Evolutionary conservation across 2,113 vertebrate genomes (phyloP).

Genomic region (Danio rerio): DNA sequence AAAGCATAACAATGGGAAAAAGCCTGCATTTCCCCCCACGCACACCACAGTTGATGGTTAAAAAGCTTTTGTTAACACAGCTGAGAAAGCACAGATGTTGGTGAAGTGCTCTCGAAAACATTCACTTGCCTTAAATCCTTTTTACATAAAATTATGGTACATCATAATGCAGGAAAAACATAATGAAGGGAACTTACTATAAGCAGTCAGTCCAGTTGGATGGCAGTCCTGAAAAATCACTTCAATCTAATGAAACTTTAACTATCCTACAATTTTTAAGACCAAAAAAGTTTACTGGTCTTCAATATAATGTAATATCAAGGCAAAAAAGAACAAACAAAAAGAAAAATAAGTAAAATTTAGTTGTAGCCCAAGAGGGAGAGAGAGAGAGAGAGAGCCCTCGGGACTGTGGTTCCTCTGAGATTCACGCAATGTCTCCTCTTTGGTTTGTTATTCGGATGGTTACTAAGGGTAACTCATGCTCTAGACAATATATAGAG

Average conservation of each 20-base stretch:
- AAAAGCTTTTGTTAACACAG: background rate
- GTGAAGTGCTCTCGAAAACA: conserved; percentile 6
- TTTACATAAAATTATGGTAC: background rate
- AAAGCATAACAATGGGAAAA: conserved; percentile 3
- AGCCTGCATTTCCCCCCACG: background rate
- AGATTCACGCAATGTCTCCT: conserved; percentile 27
- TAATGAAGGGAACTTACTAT: conserved; percentile 34
- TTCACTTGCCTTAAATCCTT: background rate
- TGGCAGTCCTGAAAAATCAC: background rate
- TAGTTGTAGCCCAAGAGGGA: background rate
- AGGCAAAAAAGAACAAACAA: background rate
- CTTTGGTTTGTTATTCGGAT: conserved; percentile 19
- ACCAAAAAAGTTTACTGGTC: background rate
- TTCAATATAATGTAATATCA: background rate
- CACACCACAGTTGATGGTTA: background rate
- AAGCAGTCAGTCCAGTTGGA: conserved; percentile 13
- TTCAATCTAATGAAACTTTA: background rate
- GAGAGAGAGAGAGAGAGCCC: background rate
- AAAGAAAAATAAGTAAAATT: background rate
- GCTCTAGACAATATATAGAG: conserved; percentile 45
- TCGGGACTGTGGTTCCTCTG: background rate
- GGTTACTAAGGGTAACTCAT: conserved; percentile 54
- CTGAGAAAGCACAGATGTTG: background rate
- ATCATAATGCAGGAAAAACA: background rate
- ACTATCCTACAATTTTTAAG: background rate